These are phyloP conservation scores for Panzeria rudis DNA, from an alignment of 2,888 invertebrate species.

Conservation along the genomic window DNA sequence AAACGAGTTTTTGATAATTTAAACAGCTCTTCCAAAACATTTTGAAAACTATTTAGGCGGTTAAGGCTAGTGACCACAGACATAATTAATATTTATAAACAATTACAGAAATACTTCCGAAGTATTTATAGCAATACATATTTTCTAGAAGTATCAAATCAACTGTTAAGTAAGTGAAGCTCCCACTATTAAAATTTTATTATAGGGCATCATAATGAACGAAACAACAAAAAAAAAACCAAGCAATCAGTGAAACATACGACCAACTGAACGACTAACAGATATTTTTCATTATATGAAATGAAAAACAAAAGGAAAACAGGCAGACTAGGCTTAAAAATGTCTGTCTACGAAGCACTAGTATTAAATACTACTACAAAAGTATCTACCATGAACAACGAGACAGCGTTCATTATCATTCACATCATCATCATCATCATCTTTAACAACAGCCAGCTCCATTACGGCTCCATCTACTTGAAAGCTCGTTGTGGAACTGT, in stretches of 20 bases:
- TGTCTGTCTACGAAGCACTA: slow-evolving; percentile 46
- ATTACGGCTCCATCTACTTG: slow-evolving; percentile 14
- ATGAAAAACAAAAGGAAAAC: slow-evolving; percentile 22
- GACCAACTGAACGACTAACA: slow-evolving; percentile 70
- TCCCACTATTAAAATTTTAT: background rate
- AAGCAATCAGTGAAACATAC: slow-evolving; percentile 47
- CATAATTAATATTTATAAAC: too few species aligned
- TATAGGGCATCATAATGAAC: slow-evolving; percentile 35
- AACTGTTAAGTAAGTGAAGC: too few species aligned
- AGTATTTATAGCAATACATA: too few species aligned
- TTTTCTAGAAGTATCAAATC: too few species aligned
- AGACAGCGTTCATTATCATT: slow-evolving; percentile 49
- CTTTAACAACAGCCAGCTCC: slow-evolving; percentile 6
- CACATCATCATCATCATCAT: slow-evolving; percentile 39
- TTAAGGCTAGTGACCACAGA: too few species aligned
- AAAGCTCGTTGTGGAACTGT: slow-evolving; percentile 40
- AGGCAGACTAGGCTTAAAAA: slow-evolving; percentile 53
- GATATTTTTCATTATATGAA: slow-evolving; percentile 61
- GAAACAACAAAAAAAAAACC: slow-evolving; percentile 2
- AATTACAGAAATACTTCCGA: too few species aligned
- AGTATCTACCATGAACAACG: slow-evolving; percentile 25
- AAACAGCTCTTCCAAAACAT: too few species aligned
- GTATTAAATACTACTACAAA: slow-evolving; percentile 29
- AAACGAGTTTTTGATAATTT: too few species aligned
- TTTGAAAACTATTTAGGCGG: too few species aligned